Base-by-base conservation (phyloP, 2,888 invertebrate species). In the Digitonthophagus gazella region DNA sequence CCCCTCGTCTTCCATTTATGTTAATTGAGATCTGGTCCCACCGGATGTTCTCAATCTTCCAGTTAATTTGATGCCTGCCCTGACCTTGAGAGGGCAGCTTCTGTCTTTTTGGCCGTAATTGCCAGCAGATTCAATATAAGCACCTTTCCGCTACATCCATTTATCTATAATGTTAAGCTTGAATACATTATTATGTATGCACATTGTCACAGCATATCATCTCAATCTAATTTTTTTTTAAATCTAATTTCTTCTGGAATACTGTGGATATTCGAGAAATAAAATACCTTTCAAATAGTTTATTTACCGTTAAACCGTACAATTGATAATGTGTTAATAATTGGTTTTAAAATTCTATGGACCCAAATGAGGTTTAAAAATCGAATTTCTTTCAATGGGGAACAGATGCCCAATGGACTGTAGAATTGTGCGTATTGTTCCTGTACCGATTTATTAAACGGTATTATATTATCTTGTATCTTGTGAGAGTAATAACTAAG, bases 41-140 rank as follows among this genome's bases (percentile, higher is more conserved):
- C 66, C 69, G 69, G 69, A 69, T 69, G 66, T 69, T 58, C 56
- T 66, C 66, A 61, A 63, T 69, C 66, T 69, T 63, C 55, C 22
- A 66, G 56, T 66, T 66, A 66, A 66, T 66, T 66, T 57, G 66
- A 18, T 44, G 55, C 64, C 66, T 11, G 28, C 28, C 28, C 28
- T 44, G 28, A 44, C 28, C 28, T 44, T 44, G 28, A 44, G 28
- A 44, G 28, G 28, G 28, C 28, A 44, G 28, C 28, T 44, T 11
- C 28, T 44, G 8, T 44, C 28, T 6, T 44, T 44, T 44, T 44
- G 28, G 28, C 11, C 28, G 28, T 44, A 44, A 44, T 44, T 44
- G 28, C 28, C 28, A 44, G 11, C 28, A 11, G 28, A 44, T 44
- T 44, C 8, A 44, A 44, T 44, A 44, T 44, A 44, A 44, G 28